phyloP scores from a whole-genome alignment of 2,888 invertebrate species.

The Pristionchus mayeri region DNA sequence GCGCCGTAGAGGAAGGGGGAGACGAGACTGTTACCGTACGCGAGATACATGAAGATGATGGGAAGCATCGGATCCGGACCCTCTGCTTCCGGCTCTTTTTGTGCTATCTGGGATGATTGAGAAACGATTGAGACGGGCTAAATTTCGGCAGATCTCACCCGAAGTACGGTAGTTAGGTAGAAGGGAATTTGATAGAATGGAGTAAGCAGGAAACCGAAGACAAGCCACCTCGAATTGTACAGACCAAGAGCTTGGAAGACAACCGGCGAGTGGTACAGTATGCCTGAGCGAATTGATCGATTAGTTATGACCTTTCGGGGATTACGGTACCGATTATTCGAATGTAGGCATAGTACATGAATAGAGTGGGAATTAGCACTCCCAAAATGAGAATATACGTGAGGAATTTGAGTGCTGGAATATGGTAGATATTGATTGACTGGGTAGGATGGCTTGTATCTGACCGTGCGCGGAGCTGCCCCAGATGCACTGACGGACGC shows the following conservation, averaged over 20 bases:
- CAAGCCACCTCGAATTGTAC: constrained; percentile 74
- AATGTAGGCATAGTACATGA: constrained; percentile 74
- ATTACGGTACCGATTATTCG: constrained; percentile 65
- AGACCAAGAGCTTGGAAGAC: constrained; percentile 76
- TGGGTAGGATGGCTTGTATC: neutral
- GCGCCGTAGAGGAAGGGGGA: constrained; percentile 73
- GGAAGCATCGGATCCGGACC: constrained; percentile 64
- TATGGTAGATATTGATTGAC: neutral
- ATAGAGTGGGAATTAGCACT: constrained; percentile 69
- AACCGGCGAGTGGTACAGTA: constrained; percentile 75
- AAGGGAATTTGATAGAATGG: constrained; percentile 74
- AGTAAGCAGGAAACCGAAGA: constrained; percentile 74
- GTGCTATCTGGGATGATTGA: neutral
- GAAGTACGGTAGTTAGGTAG: constrained; percentile 67
- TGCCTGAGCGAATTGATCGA: constrained; percentile 53
- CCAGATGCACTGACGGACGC: constrained; percentile 70
- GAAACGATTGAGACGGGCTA: neutral
- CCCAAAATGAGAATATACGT: constrained; percentile 75
- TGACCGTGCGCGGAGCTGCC: constrained; percentile 67
- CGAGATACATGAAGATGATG: constrained; percentile 65
- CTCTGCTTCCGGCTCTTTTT: constrained; percentile 55
- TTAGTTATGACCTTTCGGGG: neutral
- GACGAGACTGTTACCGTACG: constrained; percentile 67
- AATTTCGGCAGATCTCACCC: constrained; percentile 31
- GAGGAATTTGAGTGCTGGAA: constrained; percentile 72